Conservation (phyloP, 2,888 invertebrate genomes). For the Drosophila anomelani region DNA sequence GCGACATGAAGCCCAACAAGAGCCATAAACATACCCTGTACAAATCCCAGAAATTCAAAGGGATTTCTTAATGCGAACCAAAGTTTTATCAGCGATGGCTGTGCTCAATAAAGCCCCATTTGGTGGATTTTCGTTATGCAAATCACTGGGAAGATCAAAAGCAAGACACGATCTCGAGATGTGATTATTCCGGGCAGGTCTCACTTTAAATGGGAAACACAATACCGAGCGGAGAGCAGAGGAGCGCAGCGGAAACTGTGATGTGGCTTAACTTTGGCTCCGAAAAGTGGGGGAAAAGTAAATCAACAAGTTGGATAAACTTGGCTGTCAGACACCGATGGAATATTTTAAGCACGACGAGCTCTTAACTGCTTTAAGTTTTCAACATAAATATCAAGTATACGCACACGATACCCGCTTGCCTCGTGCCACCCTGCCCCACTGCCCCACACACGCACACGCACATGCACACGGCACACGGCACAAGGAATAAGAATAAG, state of each 20-base stretch:
- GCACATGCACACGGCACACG: conserved; percentile 22
- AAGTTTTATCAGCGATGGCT: conserved; percentile 13
- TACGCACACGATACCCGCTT: conserved; percentile 53
- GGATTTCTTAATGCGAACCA: neutral
- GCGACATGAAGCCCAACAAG: neutral
- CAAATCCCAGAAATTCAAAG: neutral
- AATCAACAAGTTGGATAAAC: conserved; percentile 75
- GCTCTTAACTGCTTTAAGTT: conserved; percentile 78
- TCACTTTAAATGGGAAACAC: conserved; percentile 39
- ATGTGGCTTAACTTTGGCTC: conserved; percentile 37
- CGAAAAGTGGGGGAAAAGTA: conserved; percentile 62
- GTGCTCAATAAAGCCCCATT: conserved; percentile 10
- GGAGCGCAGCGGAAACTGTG: conserved; percentile 10
- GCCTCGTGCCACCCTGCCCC: neutral
- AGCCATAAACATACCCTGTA: neutral
- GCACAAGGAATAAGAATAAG: conserved; percentile 43
- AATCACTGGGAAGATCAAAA: conserved; percentile 62
- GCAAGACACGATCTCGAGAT: conserved; percentile 44
- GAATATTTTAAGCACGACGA: conserved; percentile 75
- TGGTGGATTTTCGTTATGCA: conserved; percentile 29
- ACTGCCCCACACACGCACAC: conserved; percentile 8
- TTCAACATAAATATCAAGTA: conserved; percentile 78
- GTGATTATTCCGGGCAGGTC: conserved; percentile 68
- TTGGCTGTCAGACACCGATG: conserved; percentile 61
- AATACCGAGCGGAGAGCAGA: neutral